Evolutionary conservation across 1,140 invertebrate genomes (phyloP), one percentile per base, ranked within the genome.

Genomic region (Trachymyrmex cornetzi): DNA sequence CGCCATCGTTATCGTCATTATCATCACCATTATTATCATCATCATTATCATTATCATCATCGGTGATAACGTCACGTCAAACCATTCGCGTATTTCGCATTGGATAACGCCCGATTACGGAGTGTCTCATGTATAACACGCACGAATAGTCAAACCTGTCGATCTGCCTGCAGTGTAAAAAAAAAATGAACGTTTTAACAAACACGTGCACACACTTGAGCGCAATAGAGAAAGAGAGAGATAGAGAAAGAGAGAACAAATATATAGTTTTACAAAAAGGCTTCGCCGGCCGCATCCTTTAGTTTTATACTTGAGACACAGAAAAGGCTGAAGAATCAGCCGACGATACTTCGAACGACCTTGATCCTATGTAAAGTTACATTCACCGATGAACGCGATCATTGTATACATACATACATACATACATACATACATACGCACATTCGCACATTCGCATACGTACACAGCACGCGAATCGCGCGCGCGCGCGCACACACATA

Each of bases 241-340:
- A 63, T 16, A 69, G 66, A 77, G 34, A 63, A 12, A 64, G n/a
- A 77, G 75, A 77, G 81, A 85, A 86, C 84, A 89, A 89, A 89
- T 87, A 81, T 90, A 90, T 90, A 90, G 89, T 90, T 90, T 90
- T 90, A 89, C 89, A 90, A 86, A 88, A 90, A 79, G 89, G 89
- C 89, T 85, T 66, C 64, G 72, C 86, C 87, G 74, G 80, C 80
- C 80, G 27, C 24, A 64, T 88, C 88, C 84, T 79, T 90, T 90
- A 90, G 85, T 90, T 90, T 90, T 90, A 90, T 90, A 89, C 88
- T 50, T 90, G 89, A 90, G 88, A 90, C 88, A 90, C 88, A 75
- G 80, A 69, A 90, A 90, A 89, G 81, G 86, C 86, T 90, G 80
- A 88, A 77, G 22, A 48, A 84, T 74, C 85, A 86, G 88, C 87